phyloP scores from a whole-genome alignment of 2,797 vertebrate species.

The Malacoctenus gilli region DNA sequence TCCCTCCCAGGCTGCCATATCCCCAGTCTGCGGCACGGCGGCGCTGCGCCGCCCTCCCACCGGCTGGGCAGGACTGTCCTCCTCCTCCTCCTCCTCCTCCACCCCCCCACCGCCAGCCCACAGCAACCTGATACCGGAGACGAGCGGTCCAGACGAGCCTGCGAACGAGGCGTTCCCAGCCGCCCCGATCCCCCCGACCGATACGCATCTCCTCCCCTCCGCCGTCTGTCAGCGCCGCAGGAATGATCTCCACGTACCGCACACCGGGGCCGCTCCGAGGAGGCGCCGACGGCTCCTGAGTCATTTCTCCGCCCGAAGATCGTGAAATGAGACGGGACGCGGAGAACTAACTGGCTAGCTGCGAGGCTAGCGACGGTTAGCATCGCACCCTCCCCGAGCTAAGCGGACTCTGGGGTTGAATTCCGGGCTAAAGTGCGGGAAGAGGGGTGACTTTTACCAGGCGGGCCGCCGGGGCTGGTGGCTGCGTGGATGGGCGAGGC shows the following conservation, averaged over 20 bases:
- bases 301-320: conserved; percentile 8
- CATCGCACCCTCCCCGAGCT: conserved; percentile 38
- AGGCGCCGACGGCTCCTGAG: conserved; percentile 25
- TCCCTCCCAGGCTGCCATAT: conserved; percentile 35
- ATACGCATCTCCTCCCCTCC: conserved; percentile 29
- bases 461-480: neutral
- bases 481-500: accelerated
- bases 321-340: conserved; percentile 60
- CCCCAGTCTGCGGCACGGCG: conserved; percentile 69
- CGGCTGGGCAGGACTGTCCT: conserved; percentile 41
- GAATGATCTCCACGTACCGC: conserved; percentile 1
- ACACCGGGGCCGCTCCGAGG: neutral
- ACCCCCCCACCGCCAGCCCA: conserved; percentile 62
- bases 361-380: conserved; percentile 51
- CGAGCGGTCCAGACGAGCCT: conserved; percentile 77
- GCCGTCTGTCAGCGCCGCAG: conserved; percentile 23
- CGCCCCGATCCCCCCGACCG: conserved; percentile 52
- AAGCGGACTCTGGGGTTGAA: neutral
- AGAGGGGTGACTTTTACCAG: neutral
- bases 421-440: neutral
- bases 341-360: conserved; percentile 58
- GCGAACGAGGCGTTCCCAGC: conserved; percentile 79
- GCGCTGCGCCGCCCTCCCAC: conserved; percentile 57
- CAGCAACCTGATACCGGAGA: conserved; percentile 78
- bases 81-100: conserved; percentile 7